Conservation (phyloP, 2,797 vertebrate genomes). For the Alauda arvensis region DNA sequence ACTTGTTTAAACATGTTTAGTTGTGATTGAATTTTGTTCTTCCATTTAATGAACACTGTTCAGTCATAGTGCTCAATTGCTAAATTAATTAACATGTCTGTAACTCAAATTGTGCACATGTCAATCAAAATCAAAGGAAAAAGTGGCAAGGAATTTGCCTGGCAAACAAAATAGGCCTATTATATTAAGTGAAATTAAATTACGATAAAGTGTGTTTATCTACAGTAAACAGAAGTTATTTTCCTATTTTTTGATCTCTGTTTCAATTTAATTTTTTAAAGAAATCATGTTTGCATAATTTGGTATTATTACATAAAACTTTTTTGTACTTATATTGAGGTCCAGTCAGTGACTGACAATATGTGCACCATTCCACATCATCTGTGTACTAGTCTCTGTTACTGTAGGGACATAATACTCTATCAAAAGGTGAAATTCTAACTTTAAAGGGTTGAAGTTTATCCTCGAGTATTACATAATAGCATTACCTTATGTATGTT, state of each 20-base stretch:
- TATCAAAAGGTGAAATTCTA: background rate
- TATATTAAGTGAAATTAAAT: background rate
- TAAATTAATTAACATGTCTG: constrained; percentile 44
- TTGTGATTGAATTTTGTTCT: constrained; percentile 32
- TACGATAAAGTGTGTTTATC: background rate
- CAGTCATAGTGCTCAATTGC: background rate
- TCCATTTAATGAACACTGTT: constrained; percentile 26
- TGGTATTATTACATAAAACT: background rate
- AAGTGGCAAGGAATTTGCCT: constrained; percentile 1
- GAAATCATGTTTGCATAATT: background rate
- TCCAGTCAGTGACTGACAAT: background rate
- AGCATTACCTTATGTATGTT: background rate
- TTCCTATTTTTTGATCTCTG: background rate
- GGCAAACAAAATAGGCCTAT: background rate
- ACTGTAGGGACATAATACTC: background rate
- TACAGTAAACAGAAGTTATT: background rate
- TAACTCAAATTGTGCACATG: constrained; percentile 18
- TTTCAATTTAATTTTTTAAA: background rate
- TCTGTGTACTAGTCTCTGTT: background rate
- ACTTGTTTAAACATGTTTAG: constrained; percentile 33
- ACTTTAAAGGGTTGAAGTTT: background rate
- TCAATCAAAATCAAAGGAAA: constrained; percentile 34
- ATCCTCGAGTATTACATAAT: background rate
- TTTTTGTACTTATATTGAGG: background rate
- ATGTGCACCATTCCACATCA: background rate